Evolutionary conservation across 1,140 invertebrate species (phyloP), one percentile per base, ranked within the genome.

Genomic region (Heliconius nattereri): DNA sequence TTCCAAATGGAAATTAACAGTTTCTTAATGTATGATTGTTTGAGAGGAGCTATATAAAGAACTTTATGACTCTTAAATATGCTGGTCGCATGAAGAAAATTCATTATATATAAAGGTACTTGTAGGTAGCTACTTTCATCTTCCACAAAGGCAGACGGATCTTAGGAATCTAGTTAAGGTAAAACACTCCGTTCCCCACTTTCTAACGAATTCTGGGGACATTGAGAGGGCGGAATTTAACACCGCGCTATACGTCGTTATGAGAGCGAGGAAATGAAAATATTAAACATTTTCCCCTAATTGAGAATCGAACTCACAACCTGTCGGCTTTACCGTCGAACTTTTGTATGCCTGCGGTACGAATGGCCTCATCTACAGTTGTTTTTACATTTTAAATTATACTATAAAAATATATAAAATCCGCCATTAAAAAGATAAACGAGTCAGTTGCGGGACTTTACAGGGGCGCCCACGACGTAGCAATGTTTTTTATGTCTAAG

Each of bases 331-430:
- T 45, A 13, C 40, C 3, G 13, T 13, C 40, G 40, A 13, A 45
- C 3, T 0, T 13, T 45, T 45, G 40, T 45, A 45, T 45, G 2
- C 11, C 40, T 45, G 13, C 3, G 40, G 11, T 3, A 13, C 8
- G 11, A 45, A 1, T 16, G 13, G 40, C 5, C 5, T 45, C 40
- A 57, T 23, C 1, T 23, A 57, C n/a, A 3, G 1, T 57, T 66
- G 60, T 29, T 66, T 66, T 66, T 6, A 26, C 23, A 66, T 23
- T 66, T 26, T 66, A 66, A 66, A 66, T 66, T 66, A 66, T 66
- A 66, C 23, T 26, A 26, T 26, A 66, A 66, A 74, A 32, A 75
- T 32, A 75, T 35, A 74, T 74, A 49, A 54, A 74, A 74, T 32
- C 2, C 20, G 26, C 29, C 54, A 35, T 75, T 35, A 57, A 35